Evolutionary conservation across 2,113 vertebrate genomes (phyloP).

Genomic region (Syrmaticus mikado): DNA sequence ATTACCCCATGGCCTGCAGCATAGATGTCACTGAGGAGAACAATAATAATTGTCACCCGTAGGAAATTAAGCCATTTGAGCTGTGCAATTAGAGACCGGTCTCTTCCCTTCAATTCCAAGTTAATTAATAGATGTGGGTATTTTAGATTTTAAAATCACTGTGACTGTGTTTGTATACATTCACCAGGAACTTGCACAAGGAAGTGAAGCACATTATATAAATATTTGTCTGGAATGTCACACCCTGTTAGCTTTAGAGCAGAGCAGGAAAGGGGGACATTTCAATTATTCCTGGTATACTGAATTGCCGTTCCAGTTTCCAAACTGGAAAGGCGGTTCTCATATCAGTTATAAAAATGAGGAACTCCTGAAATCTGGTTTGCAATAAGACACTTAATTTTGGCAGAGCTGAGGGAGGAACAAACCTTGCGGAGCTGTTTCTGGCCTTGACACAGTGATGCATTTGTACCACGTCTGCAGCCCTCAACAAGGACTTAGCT

Average conservation of each 20-base stretch:
- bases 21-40: neutral
- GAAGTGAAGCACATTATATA: constrained; percentile 3
- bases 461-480: neutral
- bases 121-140: constrained; percentile 39
- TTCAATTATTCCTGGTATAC: neutral
- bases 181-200: neutral
- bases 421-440: neutral
- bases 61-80: constrained; percentile 36
- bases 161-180: neutral
- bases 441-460: neutral
- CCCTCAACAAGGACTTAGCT: neutral
- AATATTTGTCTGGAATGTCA: constrained; percentile 56
- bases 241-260: constrained; percentile 10
- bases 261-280: neutral
- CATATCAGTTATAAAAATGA: neutral
- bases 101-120: neutral
- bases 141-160: neutral
- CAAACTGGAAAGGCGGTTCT: neutral
- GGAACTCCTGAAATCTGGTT: neutral
- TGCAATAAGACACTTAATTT: neutral
- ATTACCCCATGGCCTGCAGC: neutral
- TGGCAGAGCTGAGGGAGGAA: neutral
- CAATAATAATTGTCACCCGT: constrained; percentile 8
- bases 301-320: neutral
- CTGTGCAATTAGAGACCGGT: constrained; percentile 14